phyloP scores from a whole-genome alignment of 2,888 invertebrate species.

The Melanargia galathea region DNA sequence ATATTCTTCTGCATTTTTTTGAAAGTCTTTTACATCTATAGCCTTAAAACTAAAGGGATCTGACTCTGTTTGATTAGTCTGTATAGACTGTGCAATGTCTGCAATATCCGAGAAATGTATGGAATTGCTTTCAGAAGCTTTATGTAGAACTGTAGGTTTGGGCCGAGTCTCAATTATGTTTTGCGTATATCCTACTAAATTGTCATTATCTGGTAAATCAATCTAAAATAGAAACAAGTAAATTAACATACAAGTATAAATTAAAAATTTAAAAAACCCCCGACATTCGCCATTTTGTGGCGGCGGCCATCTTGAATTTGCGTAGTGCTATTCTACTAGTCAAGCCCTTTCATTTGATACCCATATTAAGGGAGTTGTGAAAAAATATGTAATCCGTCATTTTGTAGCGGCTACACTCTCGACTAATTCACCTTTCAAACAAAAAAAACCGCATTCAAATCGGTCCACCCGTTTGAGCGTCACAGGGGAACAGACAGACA shows the following conservation, averaged over 20 bases:
- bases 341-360: too few species aligned
- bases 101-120: constrained; percentile 54
- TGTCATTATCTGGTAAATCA: constrained; percentile 18
- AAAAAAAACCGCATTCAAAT: too few species aligned
- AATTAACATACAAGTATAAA: neutral
- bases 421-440: too few species aligned
- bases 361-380: too few species aligned
- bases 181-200: constrained; percentile 6
- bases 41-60: constrained; percentile 31
- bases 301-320: too few species aligned
- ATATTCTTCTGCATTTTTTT: constrained; percentile 6
- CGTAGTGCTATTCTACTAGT: too few species aligned
- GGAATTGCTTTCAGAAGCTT: constrained; percentile 41
- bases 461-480: too few species aligned
- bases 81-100: constrained; percentile 47
- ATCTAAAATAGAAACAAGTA: constrained; percentile 12
- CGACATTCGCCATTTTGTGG: too few species aligned
- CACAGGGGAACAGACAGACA: too few species aligned
- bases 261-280: neutral
- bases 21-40: constrained; percentile 9
- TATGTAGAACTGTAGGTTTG: neutral
- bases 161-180: neutral
- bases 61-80: constrained; percentile 27
- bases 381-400: too few species aligned
- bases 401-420: too few species aligned